These are phyloP conservation scores for Hormaphis cornu DNA, from an alignment of 1,140 invertebrate species.

Conservation along the genomic window DNA sequence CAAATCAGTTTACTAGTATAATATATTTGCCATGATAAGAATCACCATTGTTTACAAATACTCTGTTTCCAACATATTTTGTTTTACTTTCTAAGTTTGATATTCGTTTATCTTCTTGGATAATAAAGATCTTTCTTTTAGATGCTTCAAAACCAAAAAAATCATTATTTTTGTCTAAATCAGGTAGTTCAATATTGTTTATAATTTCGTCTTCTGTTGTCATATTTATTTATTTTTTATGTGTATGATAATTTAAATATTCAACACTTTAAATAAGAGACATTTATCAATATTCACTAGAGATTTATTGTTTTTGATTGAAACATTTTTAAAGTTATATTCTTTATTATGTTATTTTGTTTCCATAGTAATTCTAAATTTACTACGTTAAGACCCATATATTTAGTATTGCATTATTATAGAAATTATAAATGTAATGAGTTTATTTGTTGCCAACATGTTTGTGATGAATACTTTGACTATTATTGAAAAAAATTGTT, in stretches of 20 bases:
- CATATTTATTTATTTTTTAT: constrained; percentile 7
- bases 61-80: constrained; percentile 8
- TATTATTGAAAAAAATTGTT: too few relatives aligned
- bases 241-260: not conserved
- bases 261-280: not conserved
- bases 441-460: too few relatives aligned
- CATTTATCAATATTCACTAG: not conserved
- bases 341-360: not conserved
- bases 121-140: not conserved
- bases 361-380: not conserved
- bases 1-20: not conserved
- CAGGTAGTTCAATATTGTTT: not conserved
- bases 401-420: not conserved
- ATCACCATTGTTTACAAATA: constrained; percentile 23
- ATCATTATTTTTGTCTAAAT: constrained; percentile 1
- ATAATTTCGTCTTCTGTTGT: constrained; percentile 27
- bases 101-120: not conserved
- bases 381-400: not conserved
- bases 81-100: constrained; percentile 6
- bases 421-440: not conserved
- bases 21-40: constrained; percentile 27
- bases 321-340: not conserved
- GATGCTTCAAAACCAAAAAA: constrained; percentile 24
- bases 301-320: not conserved
- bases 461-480: too few relatives aligned